Base-by-base conservation (phyloP, 1,140 invertebrate species). In the Oncopodura yosiiana region DNA sequence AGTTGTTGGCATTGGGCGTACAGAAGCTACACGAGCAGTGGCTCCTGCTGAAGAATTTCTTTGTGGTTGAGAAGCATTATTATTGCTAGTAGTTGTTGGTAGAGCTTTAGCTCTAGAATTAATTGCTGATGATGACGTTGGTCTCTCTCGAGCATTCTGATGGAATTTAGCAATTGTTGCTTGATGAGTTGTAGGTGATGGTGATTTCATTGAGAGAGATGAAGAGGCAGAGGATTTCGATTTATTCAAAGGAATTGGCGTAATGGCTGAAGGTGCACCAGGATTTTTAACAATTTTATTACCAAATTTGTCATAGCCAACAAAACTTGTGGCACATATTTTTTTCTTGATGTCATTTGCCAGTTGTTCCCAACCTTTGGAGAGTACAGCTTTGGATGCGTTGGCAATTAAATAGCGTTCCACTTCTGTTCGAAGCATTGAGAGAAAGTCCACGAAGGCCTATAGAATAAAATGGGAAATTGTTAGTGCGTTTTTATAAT, bases 391-490 rank as follows among this genome's bases (percentile, higher is more conserved):
- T 43, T 58, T 56, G 12, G 53, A 57, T 12, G 57, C 61, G 43
- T 63, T 63, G 0, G 49, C 53, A 24, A 58, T 41, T 11, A 63
- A 38, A 38, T 54, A 69, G 11, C 65, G 50, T 51, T 70, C 68
- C 44, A 65, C 58, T 26, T 69, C 66, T 9, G 58, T 46, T 12
- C 62, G 62, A 14, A 70, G 56, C 38, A 61, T 63, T 42, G 63
- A 63, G 18, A 69, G 37, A 26, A 70, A 64, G 32, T 63, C 61
- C 6, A 69, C 52, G 56, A 67, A 70, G 42, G 48, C 62, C 65
- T 67, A 49, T 12, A 49, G 36, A 5, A 6, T 51, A 29, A 51
- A 44, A n/a, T n/a, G n/a, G n/a, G n/a, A n/a, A n/a, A n/a, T n/a
- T n/a, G n/a, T n/a, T n/a, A n/a, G n/a, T n/a, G n/a, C n/a, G n/a